Percentiles rank a stretch among this genome's conserved stretches.
Evolutionary conservation across 2,797 vertebrate species (phyloP).

Genomic region (Hippocampus kuda): DNA sequence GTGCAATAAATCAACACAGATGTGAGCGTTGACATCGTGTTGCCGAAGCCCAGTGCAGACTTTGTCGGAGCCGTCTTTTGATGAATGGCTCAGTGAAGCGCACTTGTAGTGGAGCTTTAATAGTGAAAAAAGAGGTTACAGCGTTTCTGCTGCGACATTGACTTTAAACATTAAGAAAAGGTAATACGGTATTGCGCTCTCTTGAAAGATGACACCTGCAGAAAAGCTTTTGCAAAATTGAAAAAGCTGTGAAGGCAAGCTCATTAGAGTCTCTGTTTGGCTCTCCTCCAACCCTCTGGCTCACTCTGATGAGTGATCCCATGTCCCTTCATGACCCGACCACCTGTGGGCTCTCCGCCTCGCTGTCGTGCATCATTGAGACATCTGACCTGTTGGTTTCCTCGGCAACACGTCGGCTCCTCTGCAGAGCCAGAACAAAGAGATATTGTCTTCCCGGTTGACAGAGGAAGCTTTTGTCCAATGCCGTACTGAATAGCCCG

Average conservation of each 20-base stretch:
- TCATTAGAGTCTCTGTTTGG: constrained; percentile 13
- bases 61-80: neutral
- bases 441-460: constrained; percentile 34
- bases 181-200: neutral
- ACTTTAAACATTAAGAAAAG: constrained; percentile 3
- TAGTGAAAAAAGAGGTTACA: neutral
- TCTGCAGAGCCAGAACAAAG: constrained; percentile 38
- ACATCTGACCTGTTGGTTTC: constrained; percentile 34
- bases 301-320: constrained; percentile 24
- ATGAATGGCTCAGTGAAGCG: constrained; percentile 2
- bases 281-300: constrained; percentile 9
- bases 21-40: neutral
- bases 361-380: constrained; percentile 34
- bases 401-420: constrained; percentile 27
- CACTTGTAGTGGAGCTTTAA: neutral
- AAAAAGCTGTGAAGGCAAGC: constrained; percentile 10
- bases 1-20: neutral
- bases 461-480: constrained; percentile 31
- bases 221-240: neutral
- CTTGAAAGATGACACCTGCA: constrained; percentile 4
- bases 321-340: constrained; percentile 15
- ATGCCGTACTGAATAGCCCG: constrained; percentile 31
- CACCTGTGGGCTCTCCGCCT: constrained; percentile 22
- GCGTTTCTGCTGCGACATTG: neutral
- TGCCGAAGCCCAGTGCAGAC: neutral